Percentiles rank a stretch among this genome's conserved stretches.
Conservation (phyloP, 2,888 invertebrate species). For the Ormia ochracea region DNA sequence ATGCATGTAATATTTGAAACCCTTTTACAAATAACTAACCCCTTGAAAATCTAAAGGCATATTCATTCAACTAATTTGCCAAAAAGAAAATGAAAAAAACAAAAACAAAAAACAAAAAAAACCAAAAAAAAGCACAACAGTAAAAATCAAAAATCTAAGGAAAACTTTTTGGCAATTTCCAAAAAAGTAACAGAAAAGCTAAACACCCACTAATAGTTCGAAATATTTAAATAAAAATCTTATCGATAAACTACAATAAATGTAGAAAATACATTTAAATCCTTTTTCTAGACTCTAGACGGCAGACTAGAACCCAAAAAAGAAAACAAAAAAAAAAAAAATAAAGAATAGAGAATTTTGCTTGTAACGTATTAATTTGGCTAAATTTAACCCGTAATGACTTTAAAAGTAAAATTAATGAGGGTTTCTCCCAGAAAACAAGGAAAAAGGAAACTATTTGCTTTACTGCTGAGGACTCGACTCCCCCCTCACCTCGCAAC, state of each 20-base stretch:
- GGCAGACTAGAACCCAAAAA: background rate
- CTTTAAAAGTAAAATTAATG: slow-evolving; percentile 78
- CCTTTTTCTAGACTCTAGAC: slow-evolving; percentile 46
- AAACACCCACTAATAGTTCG: slow-evolving; percentile 67
- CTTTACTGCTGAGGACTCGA: slow-evolving; percentile 18
- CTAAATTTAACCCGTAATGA: slow-evolving; percentile 77
- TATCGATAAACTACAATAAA: slow-evolving; percentile 65
- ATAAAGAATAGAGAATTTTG: too few species aligned
- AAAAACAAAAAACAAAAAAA: slow-evolving; percentile 54
- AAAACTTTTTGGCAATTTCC: slow-evolving; percentile 29
- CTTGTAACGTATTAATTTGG: slow-evolving; percentile 76
- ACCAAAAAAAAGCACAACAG: background rate
- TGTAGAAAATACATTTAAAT: slow-evolving; percentile 55
- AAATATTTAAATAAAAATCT: slow-evolving; percentile 68
- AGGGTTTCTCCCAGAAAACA: slow-evolving; percentile 70
- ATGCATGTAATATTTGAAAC: slow-evolving; percentile 60
- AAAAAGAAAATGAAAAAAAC: slow-evolving; percentile 64
- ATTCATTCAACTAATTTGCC: slow-evolving; percentile 74
- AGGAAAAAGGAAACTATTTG: slow-evolving; percentile 56
- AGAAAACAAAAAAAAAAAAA: too few species aligned
- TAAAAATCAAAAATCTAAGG: slow-evolving; percentile 23
- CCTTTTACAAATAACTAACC: slow-evolving; percentile 42
- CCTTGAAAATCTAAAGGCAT: slow-evolving; percentile 11
- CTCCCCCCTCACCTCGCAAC: background rate
- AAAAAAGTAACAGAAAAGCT: slow-evolving; percentile 25